Evolutionary conservation across 2,113 vertebrate species (phyloP).

Genomic region (Trogon melanurus): DNA sequence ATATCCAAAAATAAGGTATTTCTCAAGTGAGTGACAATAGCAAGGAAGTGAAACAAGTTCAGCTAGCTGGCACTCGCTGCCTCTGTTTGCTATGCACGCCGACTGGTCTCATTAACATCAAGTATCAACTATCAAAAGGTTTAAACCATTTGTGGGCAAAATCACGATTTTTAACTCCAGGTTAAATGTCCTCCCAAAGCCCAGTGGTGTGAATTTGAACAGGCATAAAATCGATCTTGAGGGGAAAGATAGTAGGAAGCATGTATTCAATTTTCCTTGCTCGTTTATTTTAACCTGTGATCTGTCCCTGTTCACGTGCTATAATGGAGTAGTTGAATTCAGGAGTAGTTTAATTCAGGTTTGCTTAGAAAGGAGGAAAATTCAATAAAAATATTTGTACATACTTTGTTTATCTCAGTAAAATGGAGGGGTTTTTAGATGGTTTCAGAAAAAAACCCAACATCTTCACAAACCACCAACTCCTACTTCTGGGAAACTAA

Average conservation of each 20-base stretch:
- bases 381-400: neutral
- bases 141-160: neutral
- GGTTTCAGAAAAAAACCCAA: neutral
- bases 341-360: neutral
- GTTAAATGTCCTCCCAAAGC: neutral
- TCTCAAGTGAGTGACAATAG: neutral
- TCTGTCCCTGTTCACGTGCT: neutral
- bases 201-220: neutral
- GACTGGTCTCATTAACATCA: neutral
- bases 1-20: neutral
- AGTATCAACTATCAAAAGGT: neutral
- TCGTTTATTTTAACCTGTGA: neutral
- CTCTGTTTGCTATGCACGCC: neutral
- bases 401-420: neutral
- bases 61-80: neutral
- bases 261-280: neutral
- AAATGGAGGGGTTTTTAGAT: neutral
- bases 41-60: slow-evolving; percentile 3
- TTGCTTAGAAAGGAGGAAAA: neutral
- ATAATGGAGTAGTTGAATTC: neutral
- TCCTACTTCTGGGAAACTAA: neutral
- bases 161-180: neutral
- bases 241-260: neutral
- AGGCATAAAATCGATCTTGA: neutral
- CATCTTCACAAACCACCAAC: neutral